A percentile compares a stretch with the other conserved stretches of the same genome.
Conservation (phyloP, 2,888 invertebrate species). For the Drosophila subsilvestris region DNA sequence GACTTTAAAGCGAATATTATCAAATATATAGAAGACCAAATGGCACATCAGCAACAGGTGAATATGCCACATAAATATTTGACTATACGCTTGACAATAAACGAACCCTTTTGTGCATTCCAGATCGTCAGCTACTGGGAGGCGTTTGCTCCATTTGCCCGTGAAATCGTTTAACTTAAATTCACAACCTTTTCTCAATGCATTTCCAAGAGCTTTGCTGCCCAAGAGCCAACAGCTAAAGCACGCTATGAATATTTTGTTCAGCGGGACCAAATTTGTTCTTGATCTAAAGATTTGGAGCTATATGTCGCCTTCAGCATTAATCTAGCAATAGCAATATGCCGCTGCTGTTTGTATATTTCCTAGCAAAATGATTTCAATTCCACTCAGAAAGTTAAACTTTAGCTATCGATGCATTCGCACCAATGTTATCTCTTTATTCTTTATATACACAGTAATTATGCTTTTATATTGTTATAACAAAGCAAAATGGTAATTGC, state of each 20-base stretch:
- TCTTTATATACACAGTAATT: constrained; percentile 62
- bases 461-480: constrained; percentile 64
- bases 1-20: constrained; percentile 96
- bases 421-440: constrained; percentile 55
- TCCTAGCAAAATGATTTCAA: constrained; percentile 55
- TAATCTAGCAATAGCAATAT: constrained; percentile 22
- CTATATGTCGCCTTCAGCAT: constrained; percentile 34
- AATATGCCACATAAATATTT: not conserved
- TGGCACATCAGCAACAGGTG: constrained; percentile 97
- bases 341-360: constrained; percentile 42
- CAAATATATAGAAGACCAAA: constrained; percentile 95
- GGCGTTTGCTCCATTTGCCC: constrained; percentile 97
- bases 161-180: constrained; percentile 91
- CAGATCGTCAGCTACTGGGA: constrained; percentile 88
- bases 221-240: constrained; percentile 36
- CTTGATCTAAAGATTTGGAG: constrained; percentile 41
- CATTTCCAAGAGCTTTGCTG: constrained; percentile 58
- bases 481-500: constrained; percentile 44
- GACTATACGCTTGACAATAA: not conserved
- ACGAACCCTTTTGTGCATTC: constrained; percentile 22
- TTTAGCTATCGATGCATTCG: constrained; percentile 59
- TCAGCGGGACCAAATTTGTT: constrained; percentile 74
- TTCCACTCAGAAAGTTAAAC: constrained; percentile 68
- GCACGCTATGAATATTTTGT: constrained; percentile 48
- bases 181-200: constrained; percentile 35